Conservation (phyloP, 2,113 vertebrate genomes). For the Melanerpes formicivorus region DNA sequence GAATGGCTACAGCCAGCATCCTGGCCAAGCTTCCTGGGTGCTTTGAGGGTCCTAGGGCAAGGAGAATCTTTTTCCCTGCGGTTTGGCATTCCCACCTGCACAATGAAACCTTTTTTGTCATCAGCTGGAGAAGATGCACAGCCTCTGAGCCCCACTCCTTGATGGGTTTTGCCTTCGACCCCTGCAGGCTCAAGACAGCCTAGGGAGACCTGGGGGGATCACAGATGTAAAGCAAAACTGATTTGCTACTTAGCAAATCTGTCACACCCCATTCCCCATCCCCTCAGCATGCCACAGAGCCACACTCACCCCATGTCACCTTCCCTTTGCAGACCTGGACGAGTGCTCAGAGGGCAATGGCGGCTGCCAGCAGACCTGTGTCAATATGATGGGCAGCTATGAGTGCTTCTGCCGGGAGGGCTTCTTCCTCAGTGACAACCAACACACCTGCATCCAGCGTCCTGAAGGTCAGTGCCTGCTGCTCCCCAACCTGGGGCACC, state of each 20-base stretch:
- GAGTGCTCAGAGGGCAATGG: slow-evolving; percentile 95
- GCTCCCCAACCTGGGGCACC: rapidly evolving
- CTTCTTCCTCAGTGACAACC: slow-evolving; percentile 98
- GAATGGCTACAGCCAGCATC: background rate
- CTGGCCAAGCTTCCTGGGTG: background rate
- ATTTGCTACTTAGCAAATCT: too few relatives aligned
- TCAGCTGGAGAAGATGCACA: background rate
- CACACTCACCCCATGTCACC: background rate
- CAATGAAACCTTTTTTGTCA: background rate
- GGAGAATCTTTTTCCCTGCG: background rate
- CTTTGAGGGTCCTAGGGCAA: background rate
- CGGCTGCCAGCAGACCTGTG: slow-evolving; percentile 95
- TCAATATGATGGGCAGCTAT: slow-evolving; percentile 99
- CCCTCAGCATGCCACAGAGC: rapidly evolving
- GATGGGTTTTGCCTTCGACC: background rate
- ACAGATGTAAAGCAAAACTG: background rate
- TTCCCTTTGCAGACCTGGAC: slow-evolving; percentile 86
- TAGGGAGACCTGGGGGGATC: background rate
- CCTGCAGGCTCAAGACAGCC: background rate
- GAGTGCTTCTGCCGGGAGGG: slow-evolving; percentile 96
- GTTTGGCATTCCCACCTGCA: background rate
- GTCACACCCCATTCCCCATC: rapidly evolving
- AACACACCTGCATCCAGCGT: slow-evolving; percentile 97
- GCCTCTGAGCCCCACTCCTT: background rate
- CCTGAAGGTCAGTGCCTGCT: slow-evolving; percentile 85